Evolutionary conservation across 1,140 invertebrate species (phyloP).

Genomic region (Pomacea maculata): DNA sequence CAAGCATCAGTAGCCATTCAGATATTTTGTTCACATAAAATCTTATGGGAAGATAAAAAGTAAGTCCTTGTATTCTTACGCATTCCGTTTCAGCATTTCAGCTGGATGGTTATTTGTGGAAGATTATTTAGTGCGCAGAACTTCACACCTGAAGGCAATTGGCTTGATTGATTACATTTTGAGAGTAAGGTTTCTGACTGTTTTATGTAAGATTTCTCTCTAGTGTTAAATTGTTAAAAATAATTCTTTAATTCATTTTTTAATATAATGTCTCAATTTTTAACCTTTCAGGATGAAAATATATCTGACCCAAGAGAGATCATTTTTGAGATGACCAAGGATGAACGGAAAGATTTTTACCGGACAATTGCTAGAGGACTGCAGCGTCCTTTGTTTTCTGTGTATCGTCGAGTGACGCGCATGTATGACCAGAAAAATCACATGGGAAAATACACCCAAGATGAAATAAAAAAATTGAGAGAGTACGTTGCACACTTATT

Average conservation of each 20-base stretch:
- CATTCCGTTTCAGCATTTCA: neutral
- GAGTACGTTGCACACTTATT: slow-evolving; percentile 55
- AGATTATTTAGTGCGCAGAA: too few relatives aligned
- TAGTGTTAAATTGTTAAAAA: neutral
- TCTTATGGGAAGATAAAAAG: too few relatives aligned
- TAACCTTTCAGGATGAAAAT: slow-evolving; percentile 56
- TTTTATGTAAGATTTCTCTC: neutral
- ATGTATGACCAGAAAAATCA: slow-evolving; percentile 71
- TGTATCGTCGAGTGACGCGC: slow-evolving; percentile 68
- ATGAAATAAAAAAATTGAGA: slow-evolving; percentile 66
- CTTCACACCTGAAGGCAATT: too few relatives aligned
- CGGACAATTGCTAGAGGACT: slow-evolving; percentile 66
- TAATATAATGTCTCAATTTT: neutral
- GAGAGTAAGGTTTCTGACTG: neutral
- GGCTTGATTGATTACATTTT: too few relatives aligned
- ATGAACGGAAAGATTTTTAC: slow-evolving; percentile 69
- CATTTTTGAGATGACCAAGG: slow-evolving; percentile 69
- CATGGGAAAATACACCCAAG: slow-evolving; percentile 68
- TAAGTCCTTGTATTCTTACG: neutral
- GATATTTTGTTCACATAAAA: too few relatives aligned
- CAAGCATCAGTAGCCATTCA: too few relatives aligned
- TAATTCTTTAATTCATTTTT: too few relatives aligned
- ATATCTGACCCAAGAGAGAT: slow-evolving; percentile 66
- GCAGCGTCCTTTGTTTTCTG: slow-evolving; percentile 68
- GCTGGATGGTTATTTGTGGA: too few relatives aligned